A percentile compares a stretch with the other conserved stretches of the same genome.
These are phyloP conservation scores for Nebria salina DNA, from an alignment of 2,888 invertebrate species.

Conservation along the genomic window DNA sequence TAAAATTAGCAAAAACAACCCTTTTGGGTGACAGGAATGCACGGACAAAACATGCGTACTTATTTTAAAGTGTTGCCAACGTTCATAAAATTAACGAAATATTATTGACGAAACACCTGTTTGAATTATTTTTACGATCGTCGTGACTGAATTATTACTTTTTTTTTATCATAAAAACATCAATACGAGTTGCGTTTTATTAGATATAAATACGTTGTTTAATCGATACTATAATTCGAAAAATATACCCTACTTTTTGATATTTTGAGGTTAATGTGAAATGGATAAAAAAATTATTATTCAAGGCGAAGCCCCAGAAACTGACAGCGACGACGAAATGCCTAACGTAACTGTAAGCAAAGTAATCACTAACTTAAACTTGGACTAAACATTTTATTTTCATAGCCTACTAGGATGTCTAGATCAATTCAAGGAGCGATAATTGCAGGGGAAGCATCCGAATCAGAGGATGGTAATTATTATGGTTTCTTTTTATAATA, in stretches of 20 bases:
- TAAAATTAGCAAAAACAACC: background rate
- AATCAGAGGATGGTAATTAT: conserved; percentile 58
- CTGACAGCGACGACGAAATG: conserved; percentile 57
- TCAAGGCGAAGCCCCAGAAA: conserved; percentile 61
- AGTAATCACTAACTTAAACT: background rate
- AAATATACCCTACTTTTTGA: background rate
- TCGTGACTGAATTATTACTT: background rate
- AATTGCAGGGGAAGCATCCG: conserved; percentile 60
- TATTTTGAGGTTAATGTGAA: conserved; percentile 22
- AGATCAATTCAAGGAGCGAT: conserved; percentile 57
- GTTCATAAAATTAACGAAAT: background rate
- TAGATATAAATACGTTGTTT: background rate
- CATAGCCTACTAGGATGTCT: conserved; percentile 41
- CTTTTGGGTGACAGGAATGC: background rate
- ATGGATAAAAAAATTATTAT: conserved; percentile 56
- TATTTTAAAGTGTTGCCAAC: background rate
- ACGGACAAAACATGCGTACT: background rate
- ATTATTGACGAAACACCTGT: background rate
- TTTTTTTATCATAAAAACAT: background rate
- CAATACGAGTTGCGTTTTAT: background rate
- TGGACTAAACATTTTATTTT: background rate
- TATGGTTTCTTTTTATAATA: conserved; percentile 20
- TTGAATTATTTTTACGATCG: background rate
- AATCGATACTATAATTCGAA: background rate
- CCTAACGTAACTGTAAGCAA: conserved; percentile 39